A percentile compares a stretch with the other conserved stretches of the same genome.
These are phyloP conservation scores for Drosophila ananassae DNA, from an alignment of 1,140 invertebrate species.

Conservation along the genomic window DNA sequence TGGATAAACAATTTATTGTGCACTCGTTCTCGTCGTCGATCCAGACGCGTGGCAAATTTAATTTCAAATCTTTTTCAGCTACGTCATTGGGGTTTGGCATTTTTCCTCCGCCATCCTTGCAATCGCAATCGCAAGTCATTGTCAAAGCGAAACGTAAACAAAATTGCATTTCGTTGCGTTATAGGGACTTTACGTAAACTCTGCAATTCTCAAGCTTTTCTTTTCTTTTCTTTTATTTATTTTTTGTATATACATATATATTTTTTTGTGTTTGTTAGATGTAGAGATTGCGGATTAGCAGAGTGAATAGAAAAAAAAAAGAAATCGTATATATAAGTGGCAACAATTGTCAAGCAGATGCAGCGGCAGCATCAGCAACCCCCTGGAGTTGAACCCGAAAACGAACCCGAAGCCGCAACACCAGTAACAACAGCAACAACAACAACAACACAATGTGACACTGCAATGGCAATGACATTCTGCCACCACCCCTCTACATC, in stretches of 20 bases:
- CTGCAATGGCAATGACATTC: conserved; percentile 71
- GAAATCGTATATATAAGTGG: conserved; percentile 48
- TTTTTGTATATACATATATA: too few relatives aligned
- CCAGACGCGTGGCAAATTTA: conserved; percentile 44
- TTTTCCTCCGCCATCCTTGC: conserved; percentile 1
- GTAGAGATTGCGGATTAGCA: conserved; percentile 41
- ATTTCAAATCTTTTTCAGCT: conserved; percentile 48
- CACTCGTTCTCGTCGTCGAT: conserved; percentile 1
- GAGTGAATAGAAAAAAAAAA: conserved; percentile 21
- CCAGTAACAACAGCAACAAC: conserved; percentile 13
- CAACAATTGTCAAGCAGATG: conserved; percentile 68
- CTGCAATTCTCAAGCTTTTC: not conserved
- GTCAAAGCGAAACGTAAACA: conserved; percentile 47
- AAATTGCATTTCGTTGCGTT: conserved; percentile 41
- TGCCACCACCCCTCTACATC: conserved; percentile 2
- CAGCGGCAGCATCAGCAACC: conserved; percentile 30
- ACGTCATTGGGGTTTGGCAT: conserved; percentile 40
- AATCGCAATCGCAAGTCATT: conserved; percentile 34
- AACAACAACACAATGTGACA: conserved; percentile 43
- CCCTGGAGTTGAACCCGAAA: conserved; percentile 55
- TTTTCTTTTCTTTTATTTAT: not conserved
- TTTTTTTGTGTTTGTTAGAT: not conserved
- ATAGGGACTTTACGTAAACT: not conserved
- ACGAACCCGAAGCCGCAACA: conserved; percentile 38
- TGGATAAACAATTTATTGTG: conserved; percentile 32